Conservation (phyloP, 1,140 invertebrate species). For the Hyles vespertilio region DNA sequence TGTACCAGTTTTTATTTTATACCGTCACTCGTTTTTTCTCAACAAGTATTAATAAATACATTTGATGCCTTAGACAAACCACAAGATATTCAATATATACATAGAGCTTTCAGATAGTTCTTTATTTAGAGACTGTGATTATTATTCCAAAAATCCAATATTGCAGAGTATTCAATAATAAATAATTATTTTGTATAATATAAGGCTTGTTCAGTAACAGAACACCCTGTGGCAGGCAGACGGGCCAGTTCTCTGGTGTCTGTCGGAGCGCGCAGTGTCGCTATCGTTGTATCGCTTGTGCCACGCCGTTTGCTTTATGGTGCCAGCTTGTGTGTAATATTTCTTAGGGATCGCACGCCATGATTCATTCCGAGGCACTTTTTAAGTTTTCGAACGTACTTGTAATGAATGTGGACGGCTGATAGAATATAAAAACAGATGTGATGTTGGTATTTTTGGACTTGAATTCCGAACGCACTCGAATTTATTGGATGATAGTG, state of each 20-base stretch:
- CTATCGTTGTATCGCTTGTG: conserved; percentile 72
- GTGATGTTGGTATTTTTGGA: conserved; percentile 7
- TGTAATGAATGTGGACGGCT: conserved; percentile 64
- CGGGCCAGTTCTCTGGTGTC: conserved; percentile 66
- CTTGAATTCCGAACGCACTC: neutral
- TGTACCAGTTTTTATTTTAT: no score
- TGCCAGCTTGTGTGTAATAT: conserved; percentile 72
- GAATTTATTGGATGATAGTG: neutral
- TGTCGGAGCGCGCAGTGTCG: conserved; percentile 62
- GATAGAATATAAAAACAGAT: conserved; percentile 49
- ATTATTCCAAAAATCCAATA: no score
- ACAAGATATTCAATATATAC: no score
- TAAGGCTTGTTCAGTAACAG: no score
- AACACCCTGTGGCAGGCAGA: conserved; percentile 53
- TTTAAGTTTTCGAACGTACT: conserved; percentile 64
- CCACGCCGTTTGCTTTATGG: conserved; percentile 73
- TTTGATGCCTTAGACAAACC: no score
- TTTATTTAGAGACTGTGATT: no score
- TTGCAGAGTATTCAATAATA: no score
- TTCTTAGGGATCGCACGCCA: conserved; percentile 71
- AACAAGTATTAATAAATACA: no score
- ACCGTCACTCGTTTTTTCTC: no score
- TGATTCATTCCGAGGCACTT: conserved; percentile 69
- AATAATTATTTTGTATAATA: no score
- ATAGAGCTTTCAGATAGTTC: no score